These are phyloP conservation scores for Leptopilina drosophilae DNA, from an alignment of 2,888 invertebrate genomes.

Conservation along the genomic window DNA sequence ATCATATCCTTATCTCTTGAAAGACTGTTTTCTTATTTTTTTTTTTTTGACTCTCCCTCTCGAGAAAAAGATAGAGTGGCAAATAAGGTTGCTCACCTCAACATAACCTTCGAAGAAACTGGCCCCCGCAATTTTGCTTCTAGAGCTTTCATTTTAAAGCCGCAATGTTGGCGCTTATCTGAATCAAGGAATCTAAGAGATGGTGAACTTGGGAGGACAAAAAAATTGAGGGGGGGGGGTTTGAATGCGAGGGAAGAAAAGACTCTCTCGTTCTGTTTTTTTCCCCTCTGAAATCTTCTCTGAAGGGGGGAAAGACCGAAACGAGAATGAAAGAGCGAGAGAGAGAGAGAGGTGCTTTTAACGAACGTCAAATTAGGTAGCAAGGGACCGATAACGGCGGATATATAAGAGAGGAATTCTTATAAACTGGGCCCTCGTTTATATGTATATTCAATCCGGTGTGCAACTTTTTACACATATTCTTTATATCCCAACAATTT, in stretches of 20 bases:
- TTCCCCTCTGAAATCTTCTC: no score
- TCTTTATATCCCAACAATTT: background rate
- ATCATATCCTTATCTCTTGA: background rate
- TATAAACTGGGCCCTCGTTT: slow-evolving; percentile 23
- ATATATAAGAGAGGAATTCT: slow-evolving; percentile 16
- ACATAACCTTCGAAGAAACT: slow-evolving; percentile 54
- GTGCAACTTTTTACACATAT: slow-evolving; percentile 18
- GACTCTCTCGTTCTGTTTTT: background rate
- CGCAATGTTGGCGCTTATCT: slow-evolving; percentile 58
- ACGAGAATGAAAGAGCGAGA: slow-evolving; percentile 42
- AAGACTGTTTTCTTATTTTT: background rate
- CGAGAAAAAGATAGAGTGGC: slow-evolving; percentile 48
- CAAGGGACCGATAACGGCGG: slow-evolving; percentile 37
- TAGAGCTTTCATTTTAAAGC: slow-evolving; percentile 55
- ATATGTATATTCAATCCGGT: slow-evolving; percentile 34
- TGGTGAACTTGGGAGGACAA: slow-evolving; percentile 53
- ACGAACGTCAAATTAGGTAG: slow-evolving; percentile 53
- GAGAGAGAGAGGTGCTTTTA: slow-evolving; percentile 47
- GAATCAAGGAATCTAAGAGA: slow-evolving; percentile 62
- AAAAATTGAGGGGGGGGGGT: slow-evolving; percentile 37
- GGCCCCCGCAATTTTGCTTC: slow-evolving; percentile 52
- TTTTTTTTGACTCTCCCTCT: background rate
- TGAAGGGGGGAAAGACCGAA: slow-evolving; percentile 20
- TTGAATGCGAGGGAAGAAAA: slow-evolving; percentile 36
- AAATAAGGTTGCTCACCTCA: slow-evolving; percentile 68